Evolutionary conservation across 1,140 invertebrate species (phyloP).

Genomic region (Cyclargus thomasi): DNA sequence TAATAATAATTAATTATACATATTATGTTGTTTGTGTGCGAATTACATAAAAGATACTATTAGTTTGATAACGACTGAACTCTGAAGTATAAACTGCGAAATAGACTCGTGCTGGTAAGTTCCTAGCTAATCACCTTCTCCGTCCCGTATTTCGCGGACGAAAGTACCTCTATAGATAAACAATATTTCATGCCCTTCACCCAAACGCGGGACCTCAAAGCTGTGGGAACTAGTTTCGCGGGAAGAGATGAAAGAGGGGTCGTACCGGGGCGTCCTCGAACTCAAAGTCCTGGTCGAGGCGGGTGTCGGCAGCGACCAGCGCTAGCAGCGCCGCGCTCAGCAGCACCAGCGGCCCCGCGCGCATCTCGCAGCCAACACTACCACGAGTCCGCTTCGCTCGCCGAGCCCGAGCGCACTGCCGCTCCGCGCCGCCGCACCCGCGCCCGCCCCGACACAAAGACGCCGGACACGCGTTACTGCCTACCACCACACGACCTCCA

Average conservation of each 20-base stretch:
- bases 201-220: background rate
- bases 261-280: constrained; percentile 62
- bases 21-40: no score
- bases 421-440: background rate
- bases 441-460: background rate
- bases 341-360: constrained; percentile 25
- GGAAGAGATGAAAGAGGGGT: background rate
- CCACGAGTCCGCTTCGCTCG: constrained; percentile 37
- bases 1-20: no score
- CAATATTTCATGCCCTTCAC: constrained; percentile 7
- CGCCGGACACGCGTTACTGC: constrained; percentile 1
- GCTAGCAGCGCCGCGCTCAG: constrained; percentile 29
- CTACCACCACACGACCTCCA: background rate
- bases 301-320: constrained; percentile 33
- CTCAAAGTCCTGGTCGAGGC: constrained; percentile 61
- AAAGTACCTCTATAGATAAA: background rate
- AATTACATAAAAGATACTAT: no score
- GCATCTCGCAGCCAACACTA: constrained; percentile 18
- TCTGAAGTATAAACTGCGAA: no score
- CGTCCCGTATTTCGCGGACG: no score
- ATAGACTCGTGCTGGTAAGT: no score
- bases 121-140: no score
- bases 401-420: constrained; percentile 13
- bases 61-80: no score
- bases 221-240: background rate